Evolutionary conservation across 2,797 vertebrate genomes (phyloP).

Genomic region (Tapera naevia): DNA sequence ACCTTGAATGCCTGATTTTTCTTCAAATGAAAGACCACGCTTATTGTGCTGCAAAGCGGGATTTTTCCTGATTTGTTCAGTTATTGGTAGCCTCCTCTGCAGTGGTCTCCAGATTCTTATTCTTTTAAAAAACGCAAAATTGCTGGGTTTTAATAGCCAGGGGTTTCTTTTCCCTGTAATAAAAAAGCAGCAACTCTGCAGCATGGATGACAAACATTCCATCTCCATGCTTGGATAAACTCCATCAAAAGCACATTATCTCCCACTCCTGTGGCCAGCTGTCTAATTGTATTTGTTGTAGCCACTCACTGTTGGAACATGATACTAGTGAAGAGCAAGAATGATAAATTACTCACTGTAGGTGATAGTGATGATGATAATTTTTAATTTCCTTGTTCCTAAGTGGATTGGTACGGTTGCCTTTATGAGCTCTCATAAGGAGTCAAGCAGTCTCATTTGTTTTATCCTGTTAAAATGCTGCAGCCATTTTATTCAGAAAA

Average conservation of each 20-base stretch:
- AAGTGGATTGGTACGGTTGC: constrained; percentile 67
- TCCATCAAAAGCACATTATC: constrained; percentile 98
- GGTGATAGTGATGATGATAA: constrained; percentile 90
- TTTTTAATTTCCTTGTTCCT: constrained; percentile 92
- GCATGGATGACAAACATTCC: constrained; percentile 85
- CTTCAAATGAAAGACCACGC: neutral
- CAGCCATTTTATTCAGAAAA: constrained; percentile 68
- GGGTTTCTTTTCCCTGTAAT: constrained; percentile 43
- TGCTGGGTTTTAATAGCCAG: constrained; percentile 20
- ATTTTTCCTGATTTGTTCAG: neutral
- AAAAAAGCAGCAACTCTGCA: constrained; percentile 63
- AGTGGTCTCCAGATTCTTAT: neutral
- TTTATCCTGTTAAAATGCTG: constrained; percentile 71
- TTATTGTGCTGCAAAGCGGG: fast-evolving
- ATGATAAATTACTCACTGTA: constrained; percentile 96
- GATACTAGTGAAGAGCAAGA: constrained; percentile 82
- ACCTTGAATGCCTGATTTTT: neutral
- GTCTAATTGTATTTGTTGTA: constrained; percentile 95
- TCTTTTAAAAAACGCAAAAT: constrained; percentile 32
- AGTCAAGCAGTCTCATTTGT: constrained; percentile 49
- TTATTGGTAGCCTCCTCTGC: neutral
- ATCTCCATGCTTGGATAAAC: constrained; percentile 93
- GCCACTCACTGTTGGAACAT: constrained; percentile 88
- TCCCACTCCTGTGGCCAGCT: constrained; percentile 80
- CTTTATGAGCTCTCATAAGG: constrained; percentile 32